Conservation (phyloP, 1,140 invertebrate genomes). For the Anthonomus grandis region DNA sequence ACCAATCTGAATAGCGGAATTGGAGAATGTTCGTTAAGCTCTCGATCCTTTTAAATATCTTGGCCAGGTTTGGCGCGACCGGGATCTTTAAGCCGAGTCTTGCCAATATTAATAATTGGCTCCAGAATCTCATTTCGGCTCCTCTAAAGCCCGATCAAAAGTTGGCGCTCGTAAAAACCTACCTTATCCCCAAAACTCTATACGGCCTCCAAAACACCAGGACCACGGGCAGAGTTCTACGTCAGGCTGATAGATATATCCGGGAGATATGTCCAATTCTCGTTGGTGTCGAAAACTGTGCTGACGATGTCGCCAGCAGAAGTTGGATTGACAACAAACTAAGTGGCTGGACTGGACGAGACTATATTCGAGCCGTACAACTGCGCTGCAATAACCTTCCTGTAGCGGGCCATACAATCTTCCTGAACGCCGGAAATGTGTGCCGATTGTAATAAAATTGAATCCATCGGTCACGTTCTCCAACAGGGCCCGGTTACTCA, state of each 20-base stretch:
- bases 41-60: no score
- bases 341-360: slow-evolving; percentile 4
- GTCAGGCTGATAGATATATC: slow-evolving; percentile 24
- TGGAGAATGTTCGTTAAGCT: background rate
- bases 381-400: slow-evolving; percentile 13
- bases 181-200: slow-evolving; percentile 25
- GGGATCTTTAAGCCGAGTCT: background rate
- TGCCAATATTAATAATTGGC: background rate
- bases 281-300: slow-evolving; percentile 10
- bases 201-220: slow-evolving; percentile 26
- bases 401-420: background rate
- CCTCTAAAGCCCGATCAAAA: background rate
- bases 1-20: background rate
- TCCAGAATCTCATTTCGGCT: background rate
- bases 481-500: slow-evolving; percentile 21
- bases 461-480: slow-evolving; percentile 20
- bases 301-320: slow-evolving; percentile 2
- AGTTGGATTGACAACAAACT: background rate
- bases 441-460: slow-evolving; percentile 4
- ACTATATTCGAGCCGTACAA: slow-evolving; percentile 19
- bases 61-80: background rate
- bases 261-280: background rate
- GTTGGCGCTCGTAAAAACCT: slow-evolving; percentile 5
- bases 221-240: slow-evolving; percentile 5
- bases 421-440: background rate